Conservation (phyloP, 2,888 invertebrate genomes). For the Unio pictorum region DNA sequence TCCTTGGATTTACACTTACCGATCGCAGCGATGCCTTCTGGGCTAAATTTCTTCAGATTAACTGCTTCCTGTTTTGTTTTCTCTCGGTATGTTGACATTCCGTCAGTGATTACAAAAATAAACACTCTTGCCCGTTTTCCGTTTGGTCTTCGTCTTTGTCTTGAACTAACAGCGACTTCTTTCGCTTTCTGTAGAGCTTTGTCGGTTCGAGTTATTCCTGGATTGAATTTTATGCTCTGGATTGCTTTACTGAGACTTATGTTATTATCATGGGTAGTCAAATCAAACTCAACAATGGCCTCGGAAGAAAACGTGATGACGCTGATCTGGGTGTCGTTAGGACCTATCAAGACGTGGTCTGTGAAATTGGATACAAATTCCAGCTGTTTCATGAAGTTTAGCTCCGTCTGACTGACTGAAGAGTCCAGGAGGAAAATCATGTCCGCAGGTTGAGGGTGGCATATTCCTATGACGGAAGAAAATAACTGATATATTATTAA, state of each 20-base stretch:
- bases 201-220: slow-evolving; percentile 15
- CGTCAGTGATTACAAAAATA: slow-evolving; percentile 14
- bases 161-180: too few species aligned
- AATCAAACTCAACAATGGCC: slow-evolving; percentile 10
- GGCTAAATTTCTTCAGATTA: neutral
- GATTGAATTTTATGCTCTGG: slow-evolving; percentile 8
- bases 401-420: slow-evolving; percentile 15
- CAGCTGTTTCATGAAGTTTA: slow-evolving; percentile 12
- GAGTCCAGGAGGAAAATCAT: slow-evolving; percentile 19
- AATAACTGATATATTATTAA: too few species aligned
- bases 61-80: slow-evolving; percentile 9
- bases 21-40: slow-evolving; percentile 7
- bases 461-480: slow-evolving; percentile 4
- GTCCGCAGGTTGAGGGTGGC: slow-evolving; percentile 16
- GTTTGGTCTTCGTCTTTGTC: neutral
- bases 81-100: slow-evolving; percentile 14
- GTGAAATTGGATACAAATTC: slow-evolving; percentile 15
- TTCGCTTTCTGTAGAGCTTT: slow-evolving; percentile 6
- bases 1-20: slow-evolving; percentile 2
- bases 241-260: slow-evolving; percentile 6
- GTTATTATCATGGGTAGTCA: slow-evolving; percentile 8
- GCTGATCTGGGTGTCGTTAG: slow-evolving; percentile 9
- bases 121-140: slow-evolving; percentile 8
- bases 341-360: neutral
- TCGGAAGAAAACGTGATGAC: slow-evolving; percentile 15